Base-by-base conservation (phyloP, 2,113 vertebrate species). In the Benitochromis conjunctus region DNA sequence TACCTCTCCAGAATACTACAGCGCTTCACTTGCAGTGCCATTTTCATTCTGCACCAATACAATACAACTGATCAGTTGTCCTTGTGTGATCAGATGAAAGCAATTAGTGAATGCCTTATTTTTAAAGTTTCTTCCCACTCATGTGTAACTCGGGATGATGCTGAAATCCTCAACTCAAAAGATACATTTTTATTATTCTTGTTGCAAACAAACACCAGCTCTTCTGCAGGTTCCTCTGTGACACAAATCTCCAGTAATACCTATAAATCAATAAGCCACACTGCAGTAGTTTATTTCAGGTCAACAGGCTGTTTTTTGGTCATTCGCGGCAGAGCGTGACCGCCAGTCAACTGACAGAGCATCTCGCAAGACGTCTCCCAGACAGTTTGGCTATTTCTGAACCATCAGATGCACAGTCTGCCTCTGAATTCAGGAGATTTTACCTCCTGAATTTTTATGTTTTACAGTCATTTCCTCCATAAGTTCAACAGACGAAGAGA, bases 401-500 rank as follows among this genome's bases (percentile, higher is more conserved):
- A 71, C 46, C 16, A 76, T 48, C 3, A 77, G 56, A 62, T 54
- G 48, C 24, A 19, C 19, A 69, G 36, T 56, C 57, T 31, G 31
- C 24, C 19, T 3, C 13, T 56, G 14, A 79, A 66, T 76, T 31
- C 14, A 5, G 18, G 9, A 57, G 74, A 56, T 58, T 62, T 16
- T 41, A 8, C n/a, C 19, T 82, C 77, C 51, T 81, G 24, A 56
- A 54, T 90, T 76, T 77, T 55, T 80, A 83, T 81, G 51, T 54
- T 60, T 80, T 11, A 55, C 78, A 64, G 84, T 85, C 77, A 85
- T 88, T 78, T 85, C 55, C 78, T 83, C 74, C 41, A 4, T 85
- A 54, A 88, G 91, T 91, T 88, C 38, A 88, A 86, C 46, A 46
- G 84, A 79, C 81, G 64, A 77, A 38, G 26, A 69, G 74, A 74